A percentile compares a stretch with the other conserved stretches of the same genome.
Evolutionary conservation across 2,113 vertebrate species (phyloP).

Genomic region (Syrmaticus mikado): DNA sequence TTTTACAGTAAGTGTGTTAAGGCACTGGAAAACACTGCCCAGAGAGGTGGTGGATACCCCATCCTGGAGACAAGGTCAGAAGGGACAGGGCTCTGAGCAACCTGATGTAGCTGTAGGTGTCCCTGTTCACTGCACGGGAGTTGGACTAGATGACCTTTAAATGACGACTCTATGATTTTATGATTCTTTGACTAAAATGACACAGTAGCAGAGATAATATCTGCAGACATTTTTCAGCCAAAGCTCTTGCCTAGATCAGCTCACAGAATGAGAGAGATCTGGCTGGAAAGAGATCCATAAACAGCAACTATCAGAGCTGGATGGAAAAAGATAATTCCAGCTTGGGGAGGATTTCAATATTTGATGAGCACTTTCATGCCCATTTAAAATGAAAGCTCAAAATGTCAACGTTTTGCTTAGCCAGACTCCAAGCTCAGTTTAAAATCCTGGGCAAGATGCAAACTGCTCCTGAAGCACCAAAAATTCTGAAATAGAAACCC

Average conservation of each 20-base stretch:
- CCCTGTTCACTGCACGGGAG: neutral
- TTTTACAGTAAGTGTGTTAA: too few species aligned
- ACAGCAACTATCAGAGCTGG: neutral
- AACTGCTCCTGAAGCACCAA: neutral
- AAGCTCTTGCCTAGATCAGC: neutral
- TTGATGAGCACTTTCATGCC: neutral
- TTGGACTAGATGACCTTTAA: neutral
- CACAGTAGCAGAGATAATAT: neutral
- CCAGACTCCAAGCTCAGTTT: neutral
- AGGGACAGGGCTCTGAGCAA: too few species aligned
- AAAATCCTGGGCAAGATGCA: neutral
- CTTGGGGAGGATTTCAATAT: slow-evolving; percentile 19
- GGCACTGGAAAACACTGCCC: too few species aligned
- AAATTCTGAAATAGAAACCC: neutral
- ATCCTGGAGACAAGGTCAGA: too few species aligned
- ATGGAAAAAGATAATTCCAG: neutral
- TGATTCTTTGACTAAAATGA: neutral
- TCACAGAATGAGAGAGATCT: neutral
- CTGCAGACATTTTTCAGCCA: neutral
- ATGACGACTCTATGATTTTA: neutral
- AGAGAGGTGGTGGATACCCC: too few species aligned
- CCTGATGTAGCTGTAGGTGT: neutral
- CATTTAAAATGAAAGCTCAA: slow-evolving; percentile 12
- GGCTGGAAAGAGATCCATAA: neutral
- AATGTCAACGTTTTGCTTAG: slow-evolving; percentile 35